Base-by-base conservation (phyloP, 2,797 vertebrate genomes). In the Kryptolebias ocellatus region DNA sequence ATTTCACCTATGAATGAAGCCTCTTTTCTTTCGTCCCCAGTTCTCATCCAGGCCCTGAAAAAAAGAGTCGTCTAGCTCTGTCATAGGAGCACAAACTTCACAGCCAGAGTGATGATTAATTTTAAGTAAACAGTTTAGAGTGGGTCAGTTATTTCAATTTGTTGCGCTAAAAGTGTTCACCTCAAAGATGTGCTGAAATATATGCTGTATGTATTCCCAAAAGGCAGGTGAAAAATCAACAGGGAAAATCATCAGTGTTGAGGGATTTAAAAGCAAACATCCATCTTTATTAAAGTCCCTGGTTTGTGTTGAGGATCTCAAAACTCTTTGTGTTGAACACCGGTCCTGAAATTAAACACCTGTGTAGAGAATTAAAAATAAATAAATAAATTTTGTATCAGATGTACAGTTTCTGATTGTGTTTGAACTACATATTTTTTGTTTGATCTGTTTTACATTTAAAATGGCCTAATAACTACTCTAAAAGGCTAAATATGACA, bases 91-190 rank as follows among this genome's bases (percentile, higher is more conserved):
- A 66, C 70, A 89, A 88, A 89, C 87, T 84, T 83, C 74, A 82
- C 79, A 80, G 79, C 72, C 60, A 3, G 52, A 67, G 78, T 70
- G 85, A 89, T 90, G 91, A 93, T 85, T 87, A 85, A 78, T 74
- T 74, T 84, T 72, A 64, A 67, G 76, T 90, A 92, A 93, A 93
- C 91, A 91, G 78, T 83, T 83, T 71, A 54, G 75, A 91, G 81
- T 67, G 76, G 75, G 68, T 73, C 58, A 56, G 72, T 62, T 83
- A 80, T 81, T 80, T 72, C 28, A 37, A 72, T 62, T 75, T 72
- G 76, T 73, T 60, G 57, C 2, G n/a, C 72, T 60, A 64, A 66
- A 73, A 86, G 84, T 85, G 83, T 77, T 87, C 71, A 37, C 76
- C 84, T 89, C 55, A 44, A 54, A 76, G 74, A 90, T 83, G 85